phyloP scores from a whole-genome alignment of 2,113 vertebrate genomes.

The human (Homo sapiens) region DNA sequence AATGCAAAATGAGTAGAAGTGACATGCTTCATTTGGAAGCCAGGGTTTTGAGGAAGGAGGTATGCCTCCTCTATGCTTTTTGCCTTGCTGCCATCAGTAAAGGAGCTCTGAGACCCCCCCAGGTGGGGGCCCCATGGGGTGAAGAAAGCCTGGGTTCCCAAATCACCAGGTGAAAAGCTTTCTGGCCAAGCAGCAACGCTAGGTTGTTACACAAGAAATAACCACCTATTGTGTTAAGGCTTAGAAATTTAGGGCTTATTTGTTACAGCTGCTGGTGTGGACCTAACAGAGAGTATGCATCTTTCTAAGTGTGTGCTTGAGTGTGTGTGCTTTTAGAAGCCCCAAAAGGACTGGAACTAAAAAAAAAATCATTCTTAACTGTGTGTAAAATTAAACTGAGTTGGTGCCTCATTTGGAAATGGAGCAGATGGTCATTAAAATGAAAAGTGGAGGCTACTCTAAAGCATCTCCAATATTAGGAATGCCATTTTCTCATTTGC shows the following conservation, averaged over 20 bases:
- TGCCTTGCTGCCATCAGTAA: neutral
- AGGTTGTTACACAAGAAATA: neutral
- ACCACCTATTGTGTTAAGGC: neutral
- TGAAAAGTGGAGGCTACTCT: neutral
- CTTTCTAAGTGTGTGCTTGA: neutral
- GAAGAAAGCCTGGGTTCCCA: neutral
- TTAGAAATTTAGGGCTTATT: neutral
- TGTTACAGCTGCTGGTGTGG: neutral
- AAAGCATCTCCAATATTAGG: neutral
- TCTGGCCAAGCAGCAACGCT: neutral
- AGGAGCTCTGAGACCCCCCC: neutral
- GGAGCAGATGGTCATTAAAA: conserved; percentile 50
- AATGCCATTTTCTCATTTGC: conserved; percentile 58
- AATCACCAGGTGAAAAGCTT: neutral
- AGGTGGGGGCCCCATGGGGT: rapidly evolving
- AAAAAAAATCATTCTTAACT: conserved; percentile 3
- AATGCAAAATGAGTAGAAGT: neutral
- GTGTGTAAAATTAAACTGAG: conserved; percentile 57
- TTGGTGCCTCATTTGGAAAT: conserved; percentile 43
- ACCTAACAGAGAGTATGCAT: neutral
- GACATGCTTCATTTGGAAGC: neutral
- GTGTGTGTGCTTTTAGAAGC: neutral
- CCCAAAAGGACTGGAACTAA: neutral
- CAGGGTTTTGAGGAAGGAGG: neutral
- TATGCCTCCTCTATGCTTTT: neutral